Evolutionary conservation across 2,113 vertebrate genomes (phyloP).

Genomic region (Actenoides hombroni): DNA sequence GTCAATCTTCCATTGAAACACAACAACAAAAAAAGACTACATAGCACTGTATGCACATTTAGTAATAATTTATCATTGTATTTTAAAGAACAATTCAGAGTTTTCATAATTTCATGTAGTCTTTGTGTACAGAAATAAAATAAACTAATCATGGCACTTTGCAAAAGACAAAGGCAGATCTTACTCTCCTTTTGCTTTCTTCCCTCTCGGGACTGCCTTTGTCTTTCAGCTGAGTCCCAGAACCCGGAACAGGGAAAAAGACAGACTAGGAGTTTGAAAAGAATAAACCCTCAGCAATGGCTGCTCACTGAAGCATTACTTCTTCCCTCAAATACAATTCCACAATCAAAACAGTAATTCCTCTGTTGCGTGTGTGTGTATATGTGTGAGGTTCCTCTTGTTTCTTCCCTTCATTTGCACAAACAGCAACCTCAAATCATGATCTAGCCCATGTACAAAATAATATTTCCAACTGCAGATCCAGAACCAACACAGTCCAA

Average conservation of each 20-base stretch:
- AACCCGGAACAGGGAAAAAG: background rate
- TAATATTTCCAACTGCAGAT: background rate
- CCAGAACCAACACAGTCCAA: background rate
- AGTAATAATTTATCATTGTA: background rate
- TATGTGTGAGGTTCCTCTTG: background rate
- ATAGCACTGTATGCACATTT: background rate
- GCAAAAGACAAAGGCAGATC: background rate
- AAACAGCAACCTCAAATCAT: background rate
- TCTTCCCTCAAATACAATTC: background rate
- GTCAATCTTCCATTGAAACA: background rate
- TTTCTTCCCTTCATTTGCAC: background rate
- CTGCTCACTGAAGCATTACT: background rate
- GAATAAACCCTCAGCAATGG: background rate
- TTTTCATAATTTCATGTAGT: background rate
- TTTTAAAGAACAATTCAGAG: background rate
- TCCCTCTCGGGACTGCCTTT: background rate
- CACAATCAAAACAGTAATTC: background rate
- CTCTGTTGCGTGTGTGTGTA: background rate
- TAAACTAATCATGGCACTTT: background rate
- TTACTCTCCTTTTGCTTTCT: background rate
- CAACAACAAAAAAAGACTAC: background rate
- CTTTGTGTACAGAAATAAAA: background rate
- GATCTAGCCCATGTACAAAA: background rate
- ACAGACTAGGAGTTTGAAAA: background rate
- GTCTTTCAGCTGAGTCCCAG: background rate